Evolutionary conservation across 1,140 invertebrate species (phyloP).

Genomic region (Drosophila repletoides): DNA sequence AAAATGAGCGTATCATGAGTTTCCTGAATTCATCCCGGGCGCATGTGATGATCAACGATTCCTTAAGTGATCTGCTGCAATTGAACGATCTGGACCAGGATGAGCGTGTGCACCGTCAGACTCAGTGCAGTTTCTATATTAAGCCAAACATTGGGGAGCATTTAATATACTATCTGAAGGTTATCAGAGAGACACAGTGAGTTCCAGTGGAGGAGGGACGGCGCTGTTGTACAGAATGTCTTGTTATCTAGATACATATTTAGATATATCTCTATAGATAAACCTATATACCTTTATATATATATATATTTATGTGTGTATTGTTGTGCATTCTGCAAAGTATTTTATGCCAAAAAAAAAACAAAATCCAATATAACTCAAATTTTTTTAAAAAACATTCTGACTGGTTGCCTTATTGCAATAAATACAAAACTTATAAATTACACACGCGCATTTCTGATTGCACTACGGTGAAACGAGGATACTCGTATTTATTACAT

Average conservation of each 20-base stretch:
- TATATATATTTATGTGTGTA: neutral
- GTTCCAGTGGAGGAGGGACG: neutral
- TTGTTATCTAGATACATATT: conserved; percentile 21
- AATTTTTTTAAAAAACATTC: conserved; percentile 47
- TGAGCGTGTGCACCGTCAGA: conserved; percentile 39
- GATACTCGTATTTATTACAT: neutral
- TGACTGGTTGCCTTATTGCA: conserved; percentile 21
- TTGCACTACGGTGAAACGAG: conserved; percentile 1
- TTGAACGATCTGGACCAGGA: conserved; percentile 37
- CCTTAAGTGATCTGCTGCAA: conserved; percentile 61
- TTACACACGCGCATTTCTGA: neutral
- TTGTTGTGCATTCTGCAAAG: conserved; percentile 22
- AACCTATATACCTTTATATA: neutral
- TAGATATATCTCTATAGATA: neutral
- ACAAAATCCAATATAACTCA: conserved; percentile 6
- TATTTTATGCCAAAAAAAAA: conserved; percentile 41
- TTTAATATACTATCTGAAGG: conserved; percentile 69
- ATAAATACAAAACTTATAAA: no score
- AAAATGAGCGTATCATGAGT: conserved; percentile 72
- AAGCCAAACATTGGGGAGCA: conserved; percentile 66
- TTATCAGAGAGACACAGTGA: conserved; percentile 50
- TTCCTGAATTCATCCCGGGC: conserved; percentile 61
- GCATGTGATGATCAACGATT: conserved; percentile 44
- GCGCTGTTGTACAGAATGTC: neutral
- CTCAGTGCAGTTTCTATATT: conserved; percentile 75